Base-by-base conservation (phyloP, 2,888 invertebrate genomes). In the Mechanitis messenoides region DNA sequence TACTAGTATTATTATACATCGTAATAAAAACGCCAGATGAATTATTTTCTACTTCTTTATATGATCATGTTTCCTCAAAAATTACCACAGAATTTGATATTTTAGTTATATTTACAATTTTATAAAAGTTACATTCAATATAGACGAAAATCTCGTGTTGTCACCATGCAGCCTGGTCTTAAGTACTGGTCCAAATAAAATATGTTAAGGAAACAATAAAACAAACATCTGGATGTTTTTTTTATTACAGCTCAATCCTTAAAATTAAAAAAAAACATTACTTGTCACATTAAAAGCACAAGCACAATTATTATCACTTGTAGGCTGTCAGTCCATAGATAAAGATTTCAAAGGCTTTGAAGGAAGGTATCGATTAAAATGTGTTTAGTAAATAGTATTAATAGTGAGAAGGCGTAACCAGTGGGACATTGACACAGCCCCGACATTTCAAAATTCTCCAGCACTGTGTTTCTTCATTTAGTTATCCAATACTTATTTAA, bases 201-300 rank as follows among this genome's bases (percentile, higher is more conserved):
- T 9, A 20, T 42, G 9, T 9, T 42, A 0, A 42, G 9, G 42
- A 42, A 42, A 31, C 50, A 66, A 77, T 73, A 75, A 80, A 71
- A 77, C 68, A 54, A 69, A 61, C 63, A 55, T 60, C 60, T 78
- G 83, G 81, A 84, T 83, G 85, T 85, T 79, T 84, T 75, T 86
- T 85, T 81, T 84, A 83, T 83, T 87, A 78, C 82, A 83, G 85
- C 85, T 82, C 72, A 81, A 77, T 81, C 78, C 74, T 73, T 81
- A 82, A 83, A 86, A 84, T 74, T 76, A 78, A 83, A 79, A 86
- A 80, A 87, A 81, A 76, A 81, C 81, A 79, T 82, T 79, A 84
- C 83, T 85, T 84, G 84, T 78, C 85, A 90, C 86, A 88, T 82
- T 86, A 80, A 84, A 90, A 90, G 90, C 90, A 87, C 85, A 90